Evolutionary conservation across 2,113 vertebrate genomes (phyloP), one percentile per base, ranked within the genome.

Genomic region (Bujurquina vittata): DNA sequence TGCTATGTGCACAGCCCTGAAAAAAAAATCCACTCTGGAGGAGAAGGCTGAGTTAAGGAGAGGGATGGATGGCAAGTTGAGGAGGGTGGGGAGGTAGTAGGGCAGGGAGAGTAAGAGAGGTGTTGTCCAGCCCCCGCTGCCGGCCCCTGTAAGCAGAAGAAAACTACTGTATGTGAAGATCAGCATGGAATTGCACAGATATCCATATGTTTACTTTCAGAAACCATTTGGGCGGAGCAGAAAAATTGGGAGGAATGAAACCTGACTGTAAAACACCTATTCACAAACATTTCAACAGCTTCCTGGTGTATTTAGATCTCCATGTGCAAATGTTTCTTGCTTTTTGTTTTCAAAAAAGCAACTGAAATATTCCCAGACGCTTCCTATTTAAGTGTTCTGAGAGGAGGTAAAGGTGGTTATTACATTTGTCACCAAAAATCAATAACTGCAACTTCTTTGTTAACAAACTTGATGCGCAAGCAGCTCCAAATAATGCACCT

Each of bases 51-150:
- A 86, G 76, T 49, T 63, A 79, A 75, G 88, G 61, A 85, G 78
- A 81, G 84, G 86, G 77, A 79, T 62, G 79, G 85, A 85, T 76
- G 86, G 77, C 55, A 46, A 43, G 81, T 49, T 14, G 56, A 37
- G 58, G 75, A 75, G 75, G 65, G 86, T 23, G 77, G 69, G 31
- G 67, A 56, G 79, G 57, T 77, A 80, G 78, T 15, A 80, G 37
- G 63, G 69, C 12, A 74, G 57, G 22, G 67, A 55, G 46, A 74
- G 37, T 81, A 86, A 85, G 76, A 58, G 79, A 87, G 91, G 75
- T 89, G 89, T 84, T 87, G 86, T 88, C 76, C 81, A 86, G 86
- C 55, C 62, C 84, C 92, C 59, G 85, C 65, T 81, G 79, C 75
- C 1, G 4, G 81, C 58, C 52, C 77, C 65, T 63, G n/a, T 49